Base-by-base conservation (phyloP, 2,113 vertebrate genomes). In the Chaetorhynchus papuensis region DNA sequence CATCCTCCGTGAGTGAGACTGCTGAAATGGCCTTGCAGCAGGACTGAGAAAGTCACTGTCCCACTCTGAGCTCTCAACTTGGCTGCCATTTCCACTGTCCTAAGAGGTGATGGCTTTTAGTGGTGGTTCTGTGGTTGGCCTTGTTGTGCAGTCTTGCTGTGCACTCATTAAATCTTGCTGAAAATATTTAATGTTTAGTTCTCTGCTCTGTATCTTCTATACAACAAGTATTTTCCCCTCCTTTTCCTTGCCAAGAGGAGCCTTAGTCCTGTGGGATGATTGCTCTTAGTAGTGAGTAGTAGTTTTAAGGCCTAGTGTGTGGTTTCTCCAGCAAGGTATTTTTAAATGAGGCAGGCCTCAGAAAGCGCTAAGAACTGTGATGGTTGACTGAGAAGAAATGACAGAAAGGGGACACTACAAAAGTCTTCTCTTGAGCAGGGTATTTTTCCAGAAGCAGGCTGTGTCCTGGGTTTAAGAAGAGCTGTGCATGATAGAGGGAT, bases 281-380 rank as follows among this genome's bases (percentile, higher is more conserved):
- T 41, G n/a, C 64, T 83, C 42, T 63, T 63, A n/a, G 26, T 78
- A 71, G 86, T 15, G 44, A 81, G n/a, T 77, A 52, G 52, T 47
- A 77, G 71, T 93, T 94, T 86, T 75, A 92, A 75, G 47, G 76
- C 42, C 39, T 83, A 93, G 54, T 63, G 45, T 60, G 21, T 83
- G 39, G 53, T 27, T 90, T 80, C 59, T 96, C 79, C 76, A 90
- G 88, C 31, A 81, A 82, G 69, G 83, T 90, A 57, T 96, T 95
- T 96, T 96, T 90, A 95, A 92, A 75, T 57, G 44, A 88, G 56
- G 45, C 75, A 70, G 82, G 63, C 52, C 87, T 54, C 59, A 86
- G 95, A 66, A 91, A 77, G 59, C 52, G 56, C 52, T 83, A 74
- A 90, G 94, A 83, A 63, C 68, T 78, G 66, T 78, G 86, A 81